Percentiles rank a stretch among this genome's conserved stretches.
Evolutionary conservation across 1,140 invertebrate genomes (phyloP).

Genomic region (Oscheius sp.): DNA sequence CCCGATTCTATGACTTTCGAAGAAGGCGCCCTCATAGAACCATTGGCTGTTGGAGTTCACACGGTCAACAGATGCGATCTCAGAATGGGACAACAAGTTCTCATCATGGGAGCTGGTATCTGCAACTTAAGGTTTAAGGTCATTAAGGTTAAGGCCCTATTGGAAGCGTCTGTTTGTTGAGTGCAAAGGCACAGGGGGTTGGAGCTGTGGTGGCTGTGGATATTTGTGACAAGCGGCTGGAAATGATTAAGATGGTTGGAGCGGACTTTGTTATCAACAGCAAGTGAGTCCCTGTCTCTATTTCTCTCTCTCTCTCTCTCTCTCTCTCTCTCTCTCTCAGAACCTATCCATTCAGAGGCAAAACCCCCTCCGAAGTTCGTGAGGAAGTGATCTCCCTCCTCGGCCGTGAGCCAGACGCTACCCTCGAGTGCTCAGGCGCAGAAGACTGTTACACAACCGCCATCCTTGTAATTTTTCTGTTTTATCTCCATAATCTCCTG

Average conservation of each 20-base stretch:
- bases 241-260: conserved; percentile 78
- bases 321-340: conserved; percentile 8
- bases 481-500: background rate
- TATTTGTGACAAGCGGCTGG: conserved; percentile 73
- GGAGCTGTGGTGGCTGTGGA: conserved; percentile 78
- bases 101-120: conserved; percentile 79
- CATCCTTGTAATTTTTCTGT: conserved; percentile 69
- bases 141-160: conserved; percentile 70
- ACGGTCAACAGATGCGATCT: conserved; percentile 78
- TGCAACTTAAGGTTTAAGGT: background rate
- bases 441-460: conserved; percentile 75
- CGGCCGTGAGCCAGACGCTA: conserved; percentile 72
- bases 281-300: conserved; percentile 38
- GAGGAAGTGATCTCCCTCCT: conserved; percentile 70
- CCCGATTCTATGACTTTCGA: conserved; percentile 83
- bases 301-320: conserved; percentile 7
- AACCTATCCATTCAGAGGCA: conserved; percentile 24
- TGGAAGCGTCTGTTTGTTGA: conserved; percentile 78
- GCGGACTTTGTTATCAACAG: conserved; percentile 73
- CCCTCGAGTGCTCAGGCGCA: conserved; percentile 83
- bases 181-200: conserved; percentile 85
- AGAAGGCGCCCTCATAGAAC: conserved; percentile 88
- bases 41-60: conserved; percentile 85
- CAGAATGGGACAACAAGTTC: conserved; percentile 72
- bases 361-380: conserved; percentile 64